phyloP scores from a whole-genome alignment of 2,888 invertebrate species.

The Ichneumoninae sp. region DNA sequence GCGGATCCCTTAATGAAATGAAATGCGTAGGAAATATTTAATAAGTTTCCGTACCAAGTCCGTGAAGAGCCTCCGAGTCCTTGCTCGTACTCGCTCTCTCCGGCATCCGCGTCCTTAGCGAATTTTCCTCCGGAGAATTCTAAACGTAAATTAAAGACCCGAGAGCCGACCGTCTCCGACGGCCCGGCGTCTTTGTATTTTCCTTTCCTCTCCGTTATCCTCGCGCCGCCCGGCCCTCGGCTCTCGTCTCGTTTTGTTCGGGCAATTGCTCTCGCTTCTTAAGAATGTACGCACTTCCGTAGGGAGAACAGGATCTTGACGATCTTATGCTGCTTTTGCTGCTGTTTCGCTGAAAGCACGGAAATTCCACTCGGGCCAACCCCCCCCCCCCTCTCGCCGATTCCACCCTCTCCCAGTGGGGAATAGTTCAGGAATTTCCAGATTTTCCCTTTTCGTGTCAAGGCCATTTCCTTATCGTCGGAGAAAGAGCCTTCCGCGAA shows the following conservation, averaged over 20 bases:
- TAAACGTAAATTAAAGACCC: conserved; percentile 75
- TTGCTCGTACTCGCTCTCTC: conserved; percentile 40
- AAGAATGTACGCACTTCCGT: conserved; percentile 73
- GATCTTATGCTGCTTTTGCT: conserved; percentile 52
- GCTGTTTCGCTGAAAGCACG: conserved; percentile 63
- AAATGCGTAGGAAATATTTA: conserved; percentile 81
- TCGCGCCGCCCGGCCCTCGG: not conserved
- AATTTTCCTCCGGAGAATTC: conserved; percentile 73
- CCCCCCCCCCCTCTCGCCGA: not conserved
- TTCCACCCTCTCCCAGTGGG: not conserved
- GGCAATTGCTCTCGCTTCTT: conserved; percentile 62
- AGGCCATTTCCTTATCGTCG: conserved; percentile 51
- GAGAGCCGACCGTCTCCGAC: conserved; percentile 58
- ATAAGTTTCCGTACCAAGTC: conserved; percentile 78
- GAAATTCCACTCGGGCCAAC: conserved; percentile 64
- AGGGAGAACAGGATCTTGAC: conserved; percentile 51
- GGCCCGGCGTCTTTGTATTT: conserved; percentile 66
- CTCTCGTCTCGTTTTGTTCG: conserved; percentile 52
- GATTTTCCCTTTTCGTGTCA: conserved; percentile 68
- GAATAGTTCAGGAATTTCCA: conserved; percentile 68
- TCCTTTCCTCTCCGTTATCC: conserved; percentile 50
- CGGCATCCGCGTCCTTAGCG: conserved; percentile 68
- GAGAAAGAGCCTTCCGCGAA: conserved; percentile 28
- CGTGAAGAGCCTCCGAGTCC: conserved; percentile 38
- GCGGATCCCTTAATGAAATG: conserved; percentile 77